A percentile compares a stretch with the other conserved stretches of the same genome.
Evolutionary conservation across 2,888 invertebrate species (phyloP).

Genomic region (Hedya salicella): DNA sequence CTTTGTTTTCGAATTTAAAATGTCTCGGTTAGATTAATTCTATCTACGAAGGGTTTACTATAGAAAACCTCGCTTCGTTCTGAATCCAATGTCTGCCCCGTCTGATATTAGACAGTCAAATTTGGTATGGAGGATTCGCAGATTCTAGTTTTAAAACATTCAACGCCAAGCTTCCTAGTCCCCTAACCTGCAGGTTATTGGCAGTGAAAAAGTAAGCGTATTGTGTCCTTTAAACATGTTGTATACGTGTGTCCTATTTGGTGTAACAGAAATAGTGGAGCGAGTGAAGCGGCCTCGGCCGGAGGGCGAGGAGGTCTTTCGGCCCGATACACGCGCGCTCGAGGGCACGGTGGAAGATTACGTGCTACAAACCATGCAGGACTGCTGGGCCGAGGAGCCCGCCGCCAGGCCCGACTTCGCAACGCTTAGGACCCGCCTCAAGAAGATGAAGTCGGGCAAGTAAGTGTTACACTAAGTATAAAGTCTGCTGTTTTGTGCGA

Average conservation of each 20-base stretch:
- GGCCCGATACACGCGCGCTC: slow-evolving; percentile 90
- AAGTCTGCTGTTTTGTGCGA: too few species aligned
- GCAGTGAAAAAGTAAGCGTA: too few species aligned
- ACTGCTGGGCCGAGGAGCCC: slow-evolving; percentile 96
- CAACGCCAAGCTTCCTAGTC: too few species aligned
- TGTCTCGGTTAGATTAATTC: too few species aligned
- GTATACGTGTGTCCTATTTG: slow-evolving; percentile 26
- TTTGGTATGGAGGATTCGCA: too few species aligned
- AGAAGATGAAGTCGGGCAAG: slow-evolving; percentile 96
- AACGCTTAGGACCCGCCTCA: slow-evolving; percentile 90
- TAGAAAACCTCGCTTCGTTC: too few species aligned
- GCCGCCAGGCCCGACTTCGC: slow-evolving; percentile 94
- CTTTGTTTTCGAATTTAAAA: too few species aligned
- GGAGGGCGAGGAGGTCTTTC: slow-evolving; percentile 89
- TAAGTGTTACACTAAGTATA: slow-evolving; percentile 71
- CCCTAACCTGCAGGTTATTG: too few species aligned
- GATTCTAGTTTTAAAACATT: too few species aligned
- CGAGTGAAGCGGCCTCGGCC: slow-evolving; percentile 89
- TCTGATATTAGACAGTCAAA: too few species aligned
- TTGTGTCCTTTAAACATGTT: neutral
- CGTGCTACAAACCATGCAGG: slow-evolving; percentile 92
- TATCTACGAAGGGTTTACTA: too few species aligned
- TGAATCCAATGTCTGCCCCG: too few species aligned
- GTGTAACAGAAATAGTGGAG: slow-evolving; percentile 91
- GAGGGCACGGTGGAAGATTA: slow-evolving; percentile 91